Conservation (phyloP, 2,797 vertebrate species). For the Mycteria americana region DNA sequence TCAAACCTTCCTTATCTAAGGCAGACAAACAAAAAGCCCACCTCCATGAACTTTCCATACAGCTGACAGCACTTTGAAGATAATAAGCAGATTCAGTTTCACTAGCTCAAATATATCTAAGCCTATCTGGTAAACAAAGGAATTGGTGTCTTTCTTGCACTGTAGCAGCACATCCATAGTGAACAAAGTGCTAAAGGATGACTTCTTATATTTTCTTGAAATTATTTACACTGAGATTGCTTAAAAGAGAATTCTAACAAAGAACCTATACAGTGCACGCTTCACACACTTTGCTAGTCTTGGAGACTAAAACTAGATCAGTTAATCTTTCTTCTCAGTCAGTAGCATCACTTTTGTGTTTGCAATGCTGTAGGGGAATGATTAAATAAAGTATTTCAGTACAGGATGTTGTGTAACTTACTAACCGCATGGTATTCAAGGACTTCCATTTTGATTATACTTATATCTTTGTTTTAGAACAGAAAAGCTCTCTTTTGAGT, state of each 20-base stretch:
- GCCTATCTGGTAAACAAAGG: neutral
- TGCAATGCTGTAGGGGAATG: neutral
- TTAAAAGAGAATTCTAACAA: neutral
- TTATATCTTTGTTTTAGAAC: neutral
- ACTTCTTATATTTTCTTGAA: neutral
- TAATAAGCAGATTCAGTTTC: neutral
- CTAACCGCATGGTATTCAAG: accelerated
- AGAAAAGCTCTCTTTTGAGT: neutral
- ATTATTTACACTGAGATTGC: neutral
- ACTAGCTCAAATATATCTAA: neutral
- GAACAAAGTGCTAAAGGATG: neutral
- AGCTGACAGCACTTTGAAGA: neutral
- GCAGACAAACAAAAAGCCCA: neutral
- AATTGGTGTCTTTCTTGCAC: neutral
- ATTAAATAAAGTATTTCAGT: neutral
- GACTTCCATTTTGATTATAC: neutral
- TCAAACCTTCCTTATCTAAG: neutral
- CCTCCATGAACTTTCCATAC: neutral
- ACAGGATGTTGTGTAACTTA: neutral
- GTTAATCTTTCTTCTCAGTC: neutral
- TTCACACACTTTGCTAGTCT: neutral
- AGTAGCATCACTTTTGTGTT: neutral
- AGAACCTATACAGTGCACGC: neutral
- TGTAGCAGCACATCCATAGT: neutral
- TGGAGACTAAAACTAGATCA: neutral